Conservation (phyloP, 1,140 invertebrate genomes). For the Thrips palmi region DNA sequence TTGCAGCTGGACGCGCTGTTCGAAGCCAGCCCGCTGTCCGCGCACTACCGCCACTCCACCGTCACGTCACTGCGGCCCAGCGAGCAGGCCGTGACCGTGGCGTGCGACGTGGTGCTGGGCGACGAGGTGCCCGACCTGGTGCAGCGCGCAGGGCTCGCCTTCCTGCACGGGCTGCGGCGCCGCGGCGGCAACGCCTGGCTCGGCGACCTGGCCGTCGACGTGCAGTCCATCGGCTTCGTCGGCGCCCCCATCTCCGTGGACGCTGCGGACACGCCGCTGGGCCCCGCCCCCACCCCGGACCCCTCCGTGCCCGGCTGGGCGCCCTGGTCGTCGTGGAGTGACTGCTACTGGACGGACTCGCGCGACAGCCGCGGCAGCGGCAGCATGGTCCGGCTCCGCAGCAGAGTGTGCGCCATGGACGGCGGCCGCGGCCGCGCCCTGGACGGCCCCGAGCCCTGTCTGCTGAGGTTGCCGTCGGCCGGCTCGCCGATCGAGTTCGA, state of each 20-base stretch:
- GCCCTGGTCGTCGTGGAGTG: conserved; percentile 18
- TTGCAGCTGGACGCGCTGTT: conserved; percentile 19
- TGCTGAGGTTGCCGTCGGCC: too few species aligned
- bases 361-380: too few species aligned
- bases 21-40: conserved; percentile 13
- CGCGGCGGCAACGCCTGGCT: conserved; percentile 21
- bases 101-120: too few species aligned
- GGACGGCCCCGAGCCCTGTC: conserved; percentile 14
- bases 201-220: conserved; percentile 21
- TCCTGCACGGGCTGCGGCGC: conserved; percentile 21
- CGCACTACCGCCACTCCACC: conserved; percentile 14
- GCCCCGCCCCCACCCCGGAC: conserved; percentile 6
- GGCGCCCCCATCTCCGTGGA: too few species aligned
- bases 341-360: conserved; percentile 13
- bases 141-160: conserved; percentile 22
- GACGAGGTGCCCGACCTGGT: too few species aligned
- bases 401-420: conserved; percentile 15
- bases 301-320: conserved; percentile 13
- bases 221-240: conserved; percentile 23
- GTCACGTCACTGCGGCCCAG: conserved; percentile 13
- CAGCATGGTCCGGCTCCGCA: conserved; percentile 12
- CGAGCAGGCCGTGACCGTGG: conserved; percentile 15
- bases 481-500: too few species aligned
- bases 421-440: conserved; percentile 15
- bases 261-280: conserved; percentile 1